phyloP scores from a whole-genome alignment of 2,797 vertebrate species.

The Acestrorhynchus altus region DNA sequence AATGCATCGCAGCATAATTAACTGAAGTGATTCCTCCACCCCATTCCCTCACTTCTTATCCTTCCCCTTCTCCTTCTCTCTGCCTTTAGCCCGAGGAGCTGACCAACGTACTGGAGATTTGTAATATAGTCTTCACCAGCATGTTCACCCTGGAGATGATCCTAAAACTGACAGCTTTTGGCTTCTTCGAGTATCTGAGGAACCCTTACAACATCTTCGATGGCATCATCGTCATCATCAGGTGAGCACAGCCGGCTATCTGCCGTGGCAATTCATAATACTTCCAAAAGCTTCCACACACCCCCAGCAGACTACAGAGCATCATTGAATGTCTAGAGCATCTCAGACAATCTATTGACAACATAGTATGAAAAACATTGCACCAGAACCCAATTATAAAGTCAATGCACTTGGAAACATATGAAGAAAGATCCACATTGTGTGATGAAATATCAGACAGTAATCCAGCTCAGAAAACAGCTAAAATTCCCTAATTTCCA shows the following conservation, averaged over 20 bases:
- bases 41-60: not conserved
- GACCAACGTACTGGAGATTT: slow-evolving; percentile 88
- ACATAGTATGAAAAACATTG: too few species aligned
- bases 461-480: too few species aligned
- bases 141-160: slow-evolving; percentile 92
- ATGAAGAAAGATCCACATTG: too few species aligned
- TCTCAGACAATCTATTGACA: too few species aligned
- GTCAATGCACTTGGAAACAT: too few species aligned
- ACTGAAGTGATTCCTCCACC: not conserved
- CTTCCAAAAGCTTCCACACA: too few species aligned
- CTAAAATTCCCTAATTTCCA: too few species aligned
- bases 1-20: not conserved
- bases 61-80: not conserved
- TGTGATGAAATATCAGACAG: too few species aligned
- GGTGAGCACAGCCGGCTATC: slow-evolving; percentile 66
- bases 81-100: slow-evolving; percentile 83
- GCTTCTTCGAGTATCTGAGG: slow-evolving; percentile 85
- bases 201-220: slow-evolving; percentile 90
- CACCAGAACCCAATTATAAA: too few species aligned
- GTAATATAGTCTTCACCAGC: slow-evolving; percentile 90
- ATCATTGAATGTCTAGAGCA: too few species aligned
- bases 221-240: slow-evolving; percentile 87
- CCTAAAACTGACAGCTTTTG: slow-evolving; percentile 88
- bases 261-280: too few species aligned
- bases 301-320: too few species aligned